Percentiles rank a stretch among this genome's conserved stretches.
Evolutionary conservation across 2,888 invertebrate genomes (phyloP).

Genomic region (Plusia festucae): DNA sequence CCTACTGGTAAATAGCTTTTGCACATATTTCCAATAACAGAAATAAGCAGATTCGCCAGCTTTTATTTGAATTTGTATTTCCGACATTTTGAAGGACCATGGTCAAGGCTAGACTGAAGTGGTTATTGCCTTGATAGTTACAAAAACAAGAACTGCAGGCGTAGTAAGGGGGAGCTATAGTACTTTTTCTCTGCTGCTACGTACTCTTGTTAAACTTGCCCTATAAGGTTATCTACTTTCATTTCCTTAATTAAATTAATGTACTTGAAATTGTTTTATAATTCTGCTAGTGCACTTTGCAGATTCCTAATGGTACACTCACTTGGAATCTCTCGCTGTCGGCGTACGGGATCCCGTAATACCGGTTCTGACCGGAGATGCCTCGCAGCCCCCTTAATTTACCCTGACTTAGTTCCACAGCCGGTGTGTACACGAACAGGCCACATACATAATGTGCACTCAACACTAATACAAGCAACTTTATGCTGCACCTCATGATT

Average conservation of each 20-base stretch:
- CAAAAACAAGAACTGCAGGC: background rate
- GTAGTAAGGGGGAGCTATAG: background rate
- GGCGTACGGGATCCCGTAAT: constrained; percentile 83
- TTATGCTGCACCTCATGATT: constrained; percentile 35
- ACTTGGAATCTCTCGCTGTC: constrained; percentile 78
- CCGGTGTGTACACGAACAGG: constrained; percentile 65
- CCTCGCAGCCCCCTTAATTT: constrained; percentile 73
- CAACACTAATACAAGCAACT: constrained; percentile 26
- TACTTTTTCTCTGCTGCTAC: background rate
- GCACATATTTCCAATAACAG: too few relatives aligned
- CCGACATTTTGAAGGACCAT: background rate
- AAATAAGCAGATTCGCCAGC: too few relatives aligned
- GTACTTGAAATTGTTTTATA: constrained; percentile 16
- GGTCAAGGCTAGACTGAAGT: background rate
- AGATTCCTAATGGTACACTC: constrained; percentile 22
- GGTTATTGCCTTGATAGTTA: background rate
- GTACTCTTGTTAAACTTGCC: background rate
- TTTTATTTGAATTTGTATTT: background rate
- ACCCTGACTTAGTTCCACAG: constrained; percentile 74
- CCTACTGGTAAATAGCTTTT: background rate
- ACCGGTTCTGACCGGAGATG: constrained; percentile 74
- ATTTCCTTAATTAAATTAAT: background rate
- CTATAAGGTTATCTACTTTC: background rate
- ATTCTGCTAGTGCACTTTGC: constrained; percentile 19
- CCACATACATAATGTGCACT: constrained; percentile 28